Evolutionary conservation across 1,140 invertebrate genomes (phyloP).

Genomic region (Drosophila gunungcola): DNA sequence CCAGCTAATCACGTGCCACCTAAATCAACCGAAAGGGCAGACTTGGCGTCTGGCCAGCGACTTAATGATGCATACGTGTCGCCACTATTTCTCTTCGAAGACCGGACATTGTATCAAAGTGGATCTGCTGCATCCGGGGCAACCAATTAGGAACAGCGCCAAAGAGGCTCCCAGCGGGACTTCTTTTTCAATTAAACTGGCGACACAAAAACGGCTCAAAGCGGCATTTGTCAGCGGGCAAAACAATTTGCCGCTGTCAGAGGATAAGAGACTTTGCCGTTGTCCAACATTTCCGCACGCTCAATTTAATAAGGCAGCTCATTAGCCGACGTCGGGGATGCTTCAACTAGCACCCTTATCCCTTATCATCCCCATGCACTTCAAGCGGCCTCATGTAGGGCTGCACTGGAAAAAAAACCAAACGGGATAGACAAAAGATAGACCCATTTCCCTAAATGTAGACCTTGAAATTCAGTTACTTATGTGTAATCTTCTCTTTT

Average conservation of each 20-base stretch:
- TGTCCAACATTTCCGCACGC: constrained; percentile 57
- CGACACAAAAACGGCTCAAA: constrained; percentile 32
- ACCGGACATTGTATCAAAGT: constrained; percentile 40
- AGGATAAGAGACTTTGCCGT: constrained; percentile 37
- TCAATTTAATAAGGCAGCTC: constrained; percentile 49
- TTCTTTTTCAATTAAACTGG: constrained; percentile 55
- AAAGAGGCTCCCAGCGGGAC: constrained; percentile 50
- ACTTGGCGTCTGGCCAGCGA: constrained; percentile 59
- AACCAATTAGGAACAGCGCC: constrained; percentile 73
- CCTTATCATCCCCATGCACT: constrained; percentile 4
- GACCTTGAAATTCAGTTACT: too few species aligned
- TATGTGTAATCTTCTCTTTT: too few species aligned
- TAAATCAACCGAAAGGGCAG: constrained; percentile 8
- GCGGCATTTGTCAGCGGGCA: constrained; percentile 44
- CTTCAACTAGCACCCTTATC: not conserved
- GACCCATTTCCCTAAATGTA: too few species aligned
- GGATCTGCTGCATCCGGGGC: constrained; percentile 32
- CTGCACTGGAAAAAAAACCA: not conserved
- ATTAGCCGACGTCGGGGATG: constrained; percentile 32
- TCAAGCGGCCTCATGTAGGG: constrained; percentile 8
- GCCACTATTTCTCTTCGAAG: constrained; percentile 47
- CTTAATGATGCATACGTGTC: constrained; percentile 77
- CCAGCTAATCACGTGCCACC: constrained; percentile 11
- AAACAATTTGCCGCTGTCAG: constrained; percentile 53
- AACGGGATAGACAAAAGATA: too few species aligned